phyloP scores from a whole-genome alignment of 37 sponge, comb jelly and placozoan genomes.

The Hormiphora californensis region DNA sequence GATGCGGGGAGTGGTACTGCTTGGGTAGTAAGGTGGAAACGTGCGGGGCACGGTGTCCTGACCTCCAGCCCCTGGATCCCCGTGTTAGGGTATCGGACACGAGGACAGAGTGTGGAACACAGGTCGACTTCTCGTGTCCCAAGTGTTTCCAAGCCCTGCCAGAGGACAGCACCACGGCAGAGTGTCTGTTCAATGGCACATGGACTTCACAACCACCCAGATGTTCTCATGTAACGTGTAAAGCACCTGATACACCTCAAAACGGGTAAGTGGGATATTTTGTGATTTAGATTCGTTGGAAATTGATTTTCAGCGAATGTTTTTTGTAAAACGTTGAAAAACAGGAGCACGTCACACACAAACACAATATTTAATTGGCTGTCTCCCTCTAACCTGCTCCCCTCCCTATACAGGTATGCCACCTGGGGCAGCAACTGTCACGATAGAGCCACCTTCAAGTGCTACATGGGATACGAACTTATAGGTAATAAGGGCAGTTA shows the following conservation, averaged over 20 bases:
- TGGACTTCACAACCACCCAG: background rate
- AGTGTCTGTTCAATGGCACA: background rate
- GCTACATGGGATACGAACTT: background rate
- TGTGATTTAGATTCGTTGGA: no score
- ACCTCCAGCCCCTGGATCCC: background rate
- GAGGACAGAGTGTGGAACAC: background rate
- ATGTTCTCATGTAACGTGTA: background rate
- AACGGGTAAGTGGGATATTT: background rate
- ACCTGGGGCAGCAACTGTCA: background rate
- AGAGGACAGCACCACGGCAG: background rate
- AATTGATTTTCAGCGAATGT: no score
- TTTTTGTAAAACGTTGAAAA: no score
- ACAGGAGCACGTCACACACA: no score
- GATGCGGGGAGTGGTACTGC: conserved; percentile 10
- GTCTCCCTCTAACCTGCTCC: no score
- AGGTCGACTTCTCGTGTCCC: background rate
- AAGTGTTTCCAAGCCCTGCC: background rate
- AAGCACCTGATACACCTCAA: background rate
- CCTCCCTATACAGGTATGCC: conserved; percentile 3
- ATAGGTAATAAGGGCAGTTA: background rate
- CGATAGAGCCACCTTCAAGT: background rate
- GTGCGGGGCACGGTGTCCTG: background rate
- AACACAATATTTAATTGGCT: no score
- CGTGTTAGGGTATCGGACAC: background rate
- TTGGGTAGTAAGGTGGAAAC: background rate